A percentile compares a stretch with the other conserved stretches of the same genome.
Evolutionary conservation across 2,113 vertebrate species (phyloP).

Genomic region (Cololabis saira): DNA sequence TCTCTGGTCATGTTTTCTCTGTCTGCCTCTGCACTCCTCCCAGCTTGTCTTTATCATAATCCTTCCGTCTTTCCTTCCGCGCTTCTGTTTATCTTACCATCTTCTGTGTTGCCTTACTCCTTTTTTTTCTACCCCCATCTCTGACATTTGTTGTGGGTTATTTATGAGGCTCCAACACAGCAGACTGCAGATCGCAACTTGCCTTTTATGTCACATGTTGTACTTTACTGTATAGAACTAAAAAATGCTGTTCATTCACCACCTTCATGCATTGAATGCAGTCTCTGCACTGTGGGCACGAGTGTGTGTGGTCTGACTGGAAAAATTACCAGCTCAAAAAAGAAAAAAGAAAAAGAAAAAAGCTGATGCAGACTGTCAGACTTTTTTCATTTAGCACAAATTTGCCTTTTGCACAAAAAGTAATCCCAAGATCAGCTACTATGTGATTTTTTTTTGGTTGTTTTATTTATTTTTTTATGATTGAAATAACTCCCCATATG

Average conservation of each 20-base stretch:
- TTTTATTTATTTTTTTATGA: too few species aligned
- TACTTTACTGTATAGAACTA: constrained; percentile 10
- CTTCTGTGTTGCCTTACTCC: background rate
- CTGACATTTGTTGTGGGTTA: constrained; percentile 9
- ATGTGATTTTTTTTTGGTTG: too few species aligned
- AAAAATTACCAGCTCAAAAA: background rate
- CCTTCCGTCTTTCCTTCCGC: background rate
- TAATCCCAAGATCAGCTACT: too few species aligned
- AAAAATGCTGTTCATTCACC: constrained; percentile 36
- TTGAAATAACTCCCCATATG: too few species aligned
- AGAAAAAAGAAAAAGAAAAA: too few species aligned
- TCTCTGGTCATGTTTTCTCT: background rate
- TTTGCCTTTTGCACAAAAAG: too few species aligned
- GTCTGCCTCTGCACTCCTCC: background rate
- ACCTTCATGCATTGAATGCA: constrained; percentile 43
- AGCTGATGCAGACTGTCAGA: too few species aligned
- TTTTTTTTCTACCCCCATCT: background rate
- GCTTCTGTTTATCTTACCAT: background rate
- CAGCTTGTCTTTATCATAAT: background rate
- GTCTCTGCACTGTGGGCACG: constrained; percentile 13
- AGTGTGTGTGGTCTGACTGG: constrained; percentile 49
- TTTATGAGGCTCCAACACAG: constrained; percentile 18
- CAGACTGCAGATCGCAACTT: constrained; percentile 11
- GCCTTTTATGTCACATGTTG: constrained; percentile 25
- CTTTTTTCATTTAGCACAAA: too few species aligned